Evolutionary conservation across 92 coral and sea anemone genomes (phyloP).

Genomic region (Virgularia gustaviana): DNA sequence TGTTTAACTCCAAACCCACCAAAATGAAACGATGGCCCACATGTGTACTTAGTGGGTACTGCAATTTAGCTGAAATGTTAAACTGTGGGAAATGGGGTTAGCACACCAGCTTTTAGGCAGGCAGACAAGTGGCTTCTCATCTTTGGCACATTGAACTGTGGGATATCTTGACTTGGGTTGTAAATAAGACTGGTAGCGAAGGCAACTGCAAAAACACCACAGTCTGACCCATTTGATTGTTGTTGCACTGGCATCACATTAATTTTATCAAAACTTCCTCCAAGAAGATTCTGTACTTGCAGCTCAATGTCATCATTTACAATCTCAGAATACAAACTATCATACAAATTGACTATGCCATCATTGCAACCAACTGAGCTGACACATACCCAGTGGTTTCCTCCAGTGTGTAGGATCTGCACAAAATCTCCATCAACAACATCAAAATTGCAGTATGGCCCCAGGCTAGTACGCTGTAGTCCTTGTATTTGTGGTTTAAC

Average conservation of each 20-base stretch:
- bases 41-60: too few relatives aligned
- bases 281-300: conserved; percentile 33
- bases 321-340: conserved; percentile 57
- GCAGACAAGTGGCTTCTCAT: conserved; percentile 45
- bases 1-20: too few relatives aligned
- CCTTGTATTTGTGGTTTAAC: conserved; percentile 41
- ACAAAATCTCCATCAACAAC: conserved; percentile 48
- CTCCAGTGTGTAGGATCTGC: conserved; percentile 55
- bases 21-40: too few relatives aligned
- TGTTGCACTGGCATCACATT: conserved; percentile 51
- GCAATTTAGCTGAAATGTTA: conserved; percentile 11
- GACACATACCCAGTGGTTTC: conserved; percentile 60
- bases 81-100: conserved; percentile 53
- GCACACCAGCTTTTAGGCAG: conserved; percentile 33
- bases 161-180: conserved; percentile 22
- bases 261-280: conserved; percentile 23
- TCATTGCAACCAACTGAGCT: conserved; percentile 50
- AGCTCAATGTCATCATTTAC: conserved; percentile 34
- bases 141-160: conserved; percentile 47
- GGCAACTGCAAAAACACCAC: conserved; percentile 52
- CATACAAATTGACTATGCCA: conserved; percentile 49
- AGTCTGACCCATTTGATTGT: conserved; percentile 54
- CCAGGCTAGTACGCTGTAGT: conserved; percentile 64
- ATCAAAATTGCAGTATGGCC: conserved; percentile 51
- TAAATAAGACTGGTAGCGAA: conserved; percentile 57